A percentile compares a stretch with the other conserved stretches of the same genome.
phyloP scores from a whole-genome alignment of 2,797 vertebrate genomes.

The Cetoscarus ocellatus region DNA sequence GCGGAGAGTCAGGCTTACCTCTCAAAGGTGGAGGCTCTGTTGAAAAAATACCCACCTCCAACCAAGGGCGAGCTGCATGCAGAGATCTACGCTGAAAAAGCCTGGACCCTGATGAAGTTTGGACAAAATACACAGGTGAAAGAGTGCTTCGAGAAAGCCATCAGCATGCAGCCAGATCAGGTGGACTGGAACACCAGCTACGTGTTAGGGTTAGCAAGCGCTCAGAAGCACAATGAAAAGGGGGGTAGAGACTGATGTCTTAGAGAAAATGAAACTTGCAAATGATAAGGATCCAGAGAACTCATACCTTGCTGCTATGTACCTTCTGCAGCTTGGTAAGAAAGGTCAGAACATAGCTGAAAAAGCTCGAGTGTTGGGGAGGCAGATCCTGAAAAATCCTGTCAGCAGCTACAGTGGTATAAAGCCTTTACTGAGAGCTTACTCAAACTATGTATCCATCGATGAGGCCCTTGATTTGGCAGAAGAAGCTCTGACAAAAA shows the following conservation, averaged over 20 bases:
- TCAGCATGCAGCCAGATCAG: constrained; percentile 57
- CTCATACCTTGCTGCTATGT: constrained; percentile 35
- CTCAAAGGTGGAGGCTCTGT: constrained; percentile 40
- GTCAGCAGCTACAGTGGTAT: constrained; percentile 63
- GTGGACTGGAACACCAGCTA: constrained; percentile 61
- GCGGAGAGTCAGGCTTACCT: constrained; percentile 36
- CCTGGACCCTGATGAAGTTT: constrained; percentile 69
- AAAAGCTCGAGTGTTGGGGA: constrained; percentile 35
- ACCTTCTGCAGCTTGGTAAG: constrained; percentile 18
- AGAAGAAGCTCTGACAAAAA: constrained; percentile 44
- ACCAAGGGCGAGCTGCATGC: constrained; percentile 42
- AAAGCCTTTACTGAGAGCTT: constrained; percentile 34
- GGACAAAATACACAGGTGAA: not conserved
- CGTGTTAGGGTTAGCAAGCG: not conserved
- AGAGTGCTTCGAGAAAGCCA: constrained; percentile 58
- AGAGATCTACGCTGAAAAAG: constrained; percentile 67
- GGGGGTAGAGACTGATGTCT: not conserved
- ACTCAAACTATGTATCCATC: not conserved
- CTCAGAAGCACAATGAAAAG: not conserved
- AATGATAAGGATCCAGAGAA: constrained; percentile 61
- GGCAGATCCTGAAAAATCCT: constrained; percentile 45
- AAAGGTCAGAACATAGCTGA: constrained; percentile 1
- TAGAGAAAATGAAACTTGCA: constrained; percentile 43
- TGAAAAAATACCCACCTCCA: constrained; percentile 32
- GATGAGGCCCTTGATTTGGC: constrained; percentile 59